These are phyloP conservation scores for Melanotaenia nigrans DNA, from an alignment of 2,797 vertebrate species.

Conservation along the genomic window DNA sequence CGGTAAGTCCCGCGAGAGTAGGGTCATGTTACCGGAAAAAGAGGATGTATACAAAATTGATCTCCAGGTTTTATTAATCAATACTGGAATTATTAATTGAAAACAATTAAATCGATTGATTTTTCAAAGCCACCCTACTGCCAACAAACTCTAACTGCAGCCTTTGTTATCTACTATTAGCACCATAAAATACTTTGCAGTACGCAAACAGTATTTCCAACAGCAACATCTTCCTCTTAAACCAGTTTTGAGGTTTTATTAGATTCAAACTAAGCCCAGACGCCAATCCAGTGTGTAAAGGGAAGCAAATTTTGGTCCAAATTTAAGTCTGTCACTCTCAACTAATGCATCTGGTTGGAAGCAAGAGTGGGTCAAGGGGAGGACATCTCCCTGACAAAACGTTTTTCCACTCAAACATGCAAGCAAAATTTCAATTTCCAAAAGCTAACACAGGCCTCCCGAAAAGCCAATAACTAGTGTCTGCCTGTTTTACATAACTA, in stretches of 20 bases:
- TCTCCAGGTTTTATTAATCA: too few relatives aligned
- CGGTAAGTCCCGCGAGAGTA: too few relatives aligned
- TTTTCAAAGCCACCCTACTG: too few relatives aligned
- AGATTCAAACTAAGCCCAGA: background rate
- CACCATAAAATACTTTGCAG: background rate
- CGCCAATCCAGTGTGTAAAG: background rate
- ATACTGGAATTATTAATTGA: too few relatives aligned
- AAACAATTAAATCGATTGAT: too few relatives aligned
- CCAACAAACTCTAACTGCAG: background rate
- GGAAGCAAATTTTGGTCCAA: background rate
- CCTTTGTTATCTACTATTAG: background rate
- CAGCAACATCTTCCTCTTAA: background rate
- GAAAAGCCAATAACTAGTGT: slow-evolving; percentile 67
- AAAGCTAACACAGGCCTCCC: slow-evolving; percentile 60
- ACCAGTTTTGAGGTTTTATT: background rate
- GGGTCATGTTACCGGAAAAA: too few relatives aligned
- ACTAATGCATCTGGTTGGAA: background rate
- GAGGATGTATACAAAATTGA: too few relatives aligned
- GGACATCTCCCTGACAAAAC: slow-evolving; percentile 8
- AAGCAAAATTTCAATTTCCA: slow-evolving; percentile 61
- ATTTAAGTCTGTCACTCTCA: background rate
- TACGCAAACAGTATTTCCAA: background rate
- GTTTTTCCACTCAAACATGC: slow-evolving; percentile 9
- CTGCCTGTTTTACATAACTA: slow-evolving; percentile 74
- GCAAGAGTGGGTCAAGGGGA: background rate